phyloP scores from a whole-genome alignment of 2,797 vertebrate genomes.

The Rousettus madagascariensis region DNA sequence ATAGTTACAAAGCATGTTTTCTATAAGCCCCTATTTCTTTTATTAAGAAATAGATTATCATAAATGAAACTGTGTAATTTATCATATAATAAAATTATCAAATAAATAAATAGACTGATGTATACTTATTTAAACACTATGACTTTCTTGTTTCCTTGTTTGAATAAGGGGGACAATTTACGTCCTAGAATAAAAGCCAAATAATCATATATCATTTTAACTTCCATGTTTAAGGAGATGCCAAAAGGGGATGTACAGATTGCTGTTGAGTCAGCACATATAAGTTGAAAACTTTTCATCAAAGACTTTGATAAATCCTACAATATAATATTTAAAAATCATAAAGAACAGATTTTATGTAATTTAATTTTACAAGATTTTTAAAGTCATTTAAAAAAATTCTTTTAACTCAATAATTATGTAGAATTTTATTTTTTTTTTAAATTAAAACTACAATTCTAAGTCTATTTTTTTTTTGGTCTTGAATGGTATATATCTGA shows the following conservation, averaged over 20 bases:
- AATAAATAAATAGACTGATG: background rate
- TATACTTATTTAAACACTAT: background rate
- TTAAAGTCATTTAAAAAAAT: slow-evolving; percentile 64
- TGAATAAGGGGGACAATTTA: background rate
- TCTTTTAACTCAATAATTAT: slow-evolving; percentile 73
- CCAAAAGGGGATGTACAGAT: background rate
- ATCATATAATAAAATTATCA: background rate
- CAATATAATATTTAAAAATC: slow-evolving; percentile 61
- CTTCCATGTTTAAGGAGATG: background rate
- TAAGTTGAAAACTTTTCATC: slow-evolving; percentile 32
- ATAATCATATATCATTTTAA: background rate
- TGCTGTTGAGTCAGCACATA: slow-evolving; percentile 7
- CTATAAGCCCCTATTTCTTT: background rate
- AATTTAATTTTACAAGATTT: slow-evolving; percentile 75
- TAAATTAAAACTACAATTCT: background rate
- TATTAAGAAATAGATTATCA: background rate
- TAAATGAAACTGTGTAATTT: background rate
- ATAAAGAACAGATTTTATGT: slow-evolving; percentile 53
- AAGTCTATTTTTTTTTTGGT: slow-evolving; percentile 32
- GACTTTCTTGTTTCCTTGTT: background rate
- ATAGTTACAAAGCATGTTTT: background rate
- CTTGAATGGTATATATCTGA: background rate
- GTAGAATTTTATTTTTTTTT: slow-evolving; percentile 51
- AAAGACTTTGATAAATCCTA: slow-evolving; percentile 44
- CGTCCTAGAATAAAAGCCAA: background rate